Percentiles rank a stretch among this genome's conserved stretches.
Evolutionary conservation across 2,113 vertebrate species (phyloP).

Genomic region (Tachysurus fulvidraco): DNA sequence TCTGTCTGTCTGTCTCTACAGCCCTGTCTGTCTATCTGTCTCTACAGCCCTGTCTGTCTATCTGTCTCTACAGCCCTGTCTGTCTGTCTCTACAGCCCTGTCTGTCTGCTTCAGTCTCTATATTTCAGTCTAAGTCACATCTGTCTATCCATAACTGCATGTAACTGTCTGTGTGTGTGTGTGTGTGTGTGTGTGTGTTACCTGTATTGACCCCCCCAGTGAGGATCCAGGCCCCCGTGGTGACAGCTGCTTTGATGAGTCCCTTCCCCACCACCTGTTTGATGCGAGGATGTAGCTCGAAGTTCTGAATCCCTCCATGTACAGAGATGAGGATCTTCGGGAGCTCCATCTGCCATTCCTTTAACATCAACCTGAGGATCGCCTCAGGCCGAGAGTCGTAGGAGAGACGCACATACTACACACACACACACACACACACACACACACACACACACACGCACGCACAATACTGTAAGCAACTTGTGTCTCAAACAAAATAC

Average conservation of each 20-base stretch:
- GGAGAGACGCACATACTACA: conserved; percentile 91
- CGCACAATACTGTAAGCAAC: background rate
- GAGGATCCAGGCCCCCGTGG: conserved; percentile 98
- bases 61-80: too few relatives aligned
- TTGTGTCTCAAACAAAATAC: background rate
- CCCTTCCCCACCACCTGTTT: conserved; percentile 97
- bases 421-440: conserved; percentile 9
- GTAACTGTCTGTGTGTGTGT: background rate
- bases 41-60: too few relatives aligned
- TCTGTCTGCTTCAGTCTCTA: too few relatives aligned
- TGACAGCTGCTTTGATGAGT: conserved; percentile 97
- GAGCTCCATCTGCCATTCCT: conserved; percentile 99
- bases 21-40: too few relatives aligned
- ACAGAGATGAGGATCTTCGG: conserved; percentile 98
- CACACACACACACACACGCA: background rate
- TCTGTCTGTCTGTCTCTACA: too few relatives aligned
- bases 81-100: too few relatives aligned
- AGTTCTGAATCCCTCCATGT: conserved; percentile 97
- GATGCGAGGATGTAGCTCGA: conserved; percentile 95
- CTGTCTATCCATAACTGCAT: too few relatives aligned
- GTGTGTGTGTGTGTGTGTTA: conserved; percentile 52
- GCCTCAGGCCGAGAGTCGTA: conserved; percentile 92
- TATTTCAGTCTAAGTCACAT: too few relatives aligned
- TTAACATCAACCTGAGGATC: conserved; percentile 91
- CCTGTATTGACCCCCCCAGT: conserved; percentile 98